Evolutionary conservation across 2,888 invertebrate genomes (phyloP).

Genomic region (Morpho achilles): DNA sequence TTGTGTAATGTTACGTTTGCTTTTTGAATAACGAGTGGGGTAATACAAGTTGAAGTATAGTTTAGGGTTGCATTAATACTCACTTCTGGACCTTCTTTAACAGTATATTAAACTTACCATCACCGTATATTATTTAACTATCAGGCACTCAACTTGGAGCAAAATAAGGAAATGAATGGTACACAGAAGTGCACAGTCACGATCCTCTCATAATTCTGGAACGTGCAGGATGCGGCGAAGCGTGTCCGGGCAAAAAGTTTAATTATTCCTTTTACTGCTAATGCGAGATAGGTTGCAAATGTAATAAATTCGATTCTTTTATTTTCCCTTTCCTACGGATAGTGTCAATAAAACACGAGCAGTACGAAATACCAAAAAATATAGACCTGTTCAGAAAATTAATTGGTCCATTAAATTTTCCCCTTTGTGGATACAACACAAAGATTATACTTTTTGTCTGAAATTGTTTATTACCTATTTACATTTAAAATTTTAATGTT

Average conservation of each 20-base stretch:
- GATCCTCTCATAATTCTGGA: constrained; percentile 58
- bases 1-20: too few species aligned
- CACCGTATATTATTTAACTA: constrained; percentile 9
- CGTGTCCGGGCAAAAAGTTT: constrained; percentile 53
- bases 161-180: constrained; percentile 23
- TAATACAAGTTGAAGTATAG: too few species aligned
- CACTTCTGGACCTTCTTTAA: too few species aligned
- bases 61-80: too few species aligned
- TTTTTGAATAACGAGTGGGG: too few species aligned
- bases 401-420: not conserved
- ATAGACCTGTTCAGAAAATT: not conserved
- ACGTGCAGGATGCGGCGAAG: constrained; percentile 52
- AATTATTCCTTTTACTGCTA: constrained; percentile 42
- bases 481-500: too few species aligned
- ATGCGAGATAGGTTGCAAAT: constrained; percentile 4
- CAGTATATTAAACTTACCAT: not conserved
- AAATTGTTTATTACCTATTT: too few species aligned
- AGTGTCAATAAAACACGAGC: not conserved
- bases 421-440: too few species aligned
- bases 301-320: constrained; percentile 2
- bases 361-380: not conserved
- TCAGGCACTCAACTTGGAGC: constrained; percentile 13
- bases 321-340: constrained; percentile 1
- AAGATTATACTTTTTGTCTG: too few species aligned
- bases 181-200: constrained; percentile 44